A percentile compares a stretch with the other conserved stretches of the same genome.
Evolutionary conservation across 2,113 vertebrate genomes (phyloP).

Genomic region (Dryoscopus gambensis): DNA sequence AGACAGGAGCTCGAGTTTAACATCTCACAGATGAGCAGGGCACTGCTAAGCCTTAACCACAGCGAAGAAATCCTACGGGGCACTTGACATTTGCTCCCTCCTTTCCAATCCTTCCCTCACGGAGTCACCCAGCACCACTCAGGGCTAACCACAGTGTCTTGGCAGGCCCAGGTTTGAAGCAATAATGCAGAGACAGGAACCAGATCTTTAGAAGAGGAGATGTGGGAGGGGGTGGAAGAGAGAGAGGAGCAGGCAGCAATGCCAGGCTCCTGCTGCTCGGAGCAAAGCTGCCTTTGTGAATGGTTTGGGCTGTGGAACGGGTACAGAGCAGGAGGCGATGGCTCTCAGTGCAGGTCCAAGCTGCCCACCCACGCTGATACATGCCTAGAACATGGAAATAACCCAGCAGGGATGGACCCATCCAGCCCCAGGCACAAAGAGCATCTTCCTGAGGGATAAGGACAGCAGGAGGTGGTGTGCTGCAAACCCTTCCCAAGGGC

Average conservation of each 20-base stretch:
- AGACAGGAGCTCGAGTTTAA: background rate
- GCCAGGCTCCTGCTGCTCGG: background rate
- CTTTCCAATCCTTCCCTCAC: background rate
- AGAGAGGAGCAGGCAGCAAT: background rate
- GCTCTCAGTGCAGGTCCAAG: background rate
- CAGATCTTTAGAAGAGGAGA: background rate
- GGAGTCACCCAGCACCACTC: background rate
- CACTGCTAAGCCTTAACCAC: background rate
- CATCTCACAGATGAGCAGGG: background rate
- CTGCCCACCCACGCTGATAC: background rate
- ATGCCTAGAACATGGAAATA: too few relatives aligned
- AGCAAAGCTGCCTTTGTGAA: background rate
- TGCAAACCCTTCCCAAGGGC: background rate
- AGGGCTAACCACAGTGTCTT: background rate
- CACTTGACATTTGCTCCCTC: background rate
- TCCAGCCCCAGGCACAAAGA: background rate
- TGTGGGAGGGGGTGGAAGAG: background rate
- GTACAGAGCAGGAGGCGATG: background rate
- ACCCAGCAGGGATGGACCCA: background rate
- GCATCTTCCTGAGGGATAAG: background rate
- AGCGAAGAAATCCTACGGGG: rapidly evolving
- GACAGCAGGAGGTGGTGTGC: background rate
- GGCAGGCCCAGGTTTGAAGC: background rate
- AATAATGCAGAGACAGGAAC: background rate
- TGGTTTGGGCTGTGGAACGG: background rate